These are phyloP conservation scores for Diachasmimorpha longicaudata DNA, from an alignment of 1,140 invertebrate genomes.

Conservation along the genomic window DNA sequence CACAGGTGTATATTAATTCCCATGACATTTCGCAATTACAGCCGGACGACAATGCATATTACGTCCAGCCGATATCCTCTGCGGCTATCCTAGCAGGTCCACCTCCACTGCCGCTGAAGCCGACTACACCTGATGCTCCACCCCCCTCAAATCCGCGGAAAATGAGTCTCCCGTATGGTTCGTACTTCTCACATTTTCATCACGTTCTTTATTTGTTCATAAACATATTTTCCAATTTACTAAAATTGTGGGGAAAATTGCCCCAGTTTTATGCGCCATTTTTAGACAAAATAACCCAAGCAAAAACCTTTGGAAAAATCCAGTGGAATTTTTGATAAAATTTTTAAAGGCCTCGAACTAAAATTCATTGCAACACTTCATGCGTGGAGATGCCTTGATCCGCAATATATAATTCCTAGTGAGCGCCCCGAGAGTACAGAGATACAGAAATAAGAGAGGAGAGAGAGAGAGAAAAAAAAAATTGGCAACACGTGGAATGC, in stretches of 20 bases:
- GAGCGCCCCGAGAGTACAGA: not conserved
- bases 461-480: not conserved
- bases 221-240: not conserved
- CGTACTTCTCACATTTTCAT: not conserved
- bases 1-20: not conserved
- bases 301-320: too few species aligned
- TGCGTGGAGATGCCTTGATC: too few species aligned
- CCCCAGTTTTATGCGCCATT: too few species aligned
- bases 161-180: not conserved
- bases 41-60: constrained; percentile 45
- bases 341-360: too few species aligned
- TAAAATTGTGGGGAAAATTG: too few species aligned
- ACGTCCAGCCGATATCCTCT: constrained; percentile 32
- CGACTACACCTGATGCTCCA: constrained; percentile 20
- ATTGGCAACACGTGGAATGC: constrained; percentile 27
- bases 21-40: constrained; percentile 24
- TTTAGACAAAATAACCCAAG: too few species aligned
- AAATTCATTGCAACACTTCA: too few species aligned
- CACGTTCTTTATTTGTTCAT: too few species aligned
- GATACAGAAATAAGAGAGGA: not conserved
- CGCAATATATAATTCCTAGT: too few species aligned
- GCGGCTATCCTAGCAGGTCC: not conserved
- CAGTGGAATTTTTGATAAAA: too few species aligned
- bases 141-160: not conserved
- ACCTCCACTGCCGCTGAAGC: constrained; percentile 47